Evolutionary conservation across 2,113 vertebrate species (phyloP).

Genomic region (Peromyscus polionotus): DNA sequence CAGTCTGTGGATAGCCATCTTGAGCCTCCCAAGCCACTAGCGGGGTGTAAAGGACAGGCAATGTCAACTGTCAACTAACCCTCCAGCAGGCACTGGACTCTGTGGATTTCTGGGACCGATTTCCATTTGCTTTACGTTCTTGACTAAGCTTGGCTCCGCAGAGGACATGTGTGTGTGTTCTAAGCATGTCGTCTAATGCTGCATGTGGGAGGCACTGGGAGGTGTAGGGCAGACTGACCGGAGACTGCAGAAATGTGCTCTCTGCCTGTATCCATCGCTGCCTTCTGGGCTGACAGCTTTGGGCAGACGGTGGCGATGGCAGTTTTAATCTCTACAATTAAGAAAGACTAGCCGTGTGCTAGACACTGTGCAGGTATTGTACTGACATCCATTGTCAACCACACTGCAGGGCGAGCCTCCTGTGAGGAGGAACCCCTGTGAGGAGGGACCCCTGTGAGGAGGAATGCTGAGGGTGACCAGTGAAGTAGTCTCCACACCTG

Average conservation of each 20-base stretch:
- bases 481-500: not conserved
- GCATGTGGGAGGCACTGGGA: rapidly evolving
- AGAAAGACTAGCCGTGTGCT: rapidly evolving
- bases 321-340: not conserved
- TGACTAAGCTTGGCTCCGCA: not conserved
- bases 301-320: rapidly evolving
- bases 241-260: not conserved
- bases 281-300: not conserved
- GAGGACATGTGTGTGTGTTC: not conserved
- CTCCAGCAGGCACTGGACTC: not conserved
- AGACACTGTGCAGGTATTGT: not conserved
- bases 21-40: not conserved
- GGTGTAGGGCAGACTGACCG: not conserved
- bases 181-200: rapidly evolving
- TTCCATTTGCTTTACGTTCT: constrained; percentile 5
- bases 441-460: not conserved
- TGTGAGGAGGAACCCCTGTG: not conserved
- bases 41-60: not conserved
- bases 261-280: not conserved
- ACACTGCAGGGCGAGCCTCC: not conserved
- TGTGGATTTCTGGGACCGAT: not conserved
- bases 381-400: not conserved
- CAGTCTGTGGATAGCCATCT: not conserved
- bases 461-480: not conserved
- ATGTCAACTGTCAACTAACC: not conserved